Evolutionary conservation across 2,113 vertebrate genomes (phyloP), one percentile per base, ranked within the genome.

Genomic region (Motacilla alba): DNA sequence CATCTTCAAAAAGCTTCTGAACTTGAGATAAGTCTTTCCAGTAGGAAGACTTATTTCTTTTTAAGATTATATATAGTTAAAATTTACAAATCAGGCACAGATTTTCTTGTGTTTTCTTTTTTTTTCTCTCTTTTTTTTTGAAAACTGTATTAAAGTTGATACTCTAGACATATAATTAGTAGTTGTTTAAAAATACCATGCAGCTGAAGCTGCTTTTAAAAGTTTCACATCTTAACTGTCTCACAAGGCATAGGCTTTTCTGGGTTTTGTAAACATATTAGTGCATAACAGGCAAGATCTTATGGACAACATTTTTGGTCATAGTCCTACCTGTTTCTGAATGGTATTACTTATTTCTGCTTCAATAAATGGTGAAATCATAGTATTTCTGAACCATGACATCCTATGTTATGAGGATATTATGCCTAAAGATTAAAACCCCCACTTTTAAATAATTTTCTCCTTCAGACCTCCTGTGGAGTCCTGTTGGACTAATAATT

Each of bases 1-100:
- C 31, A 73, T 75, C 69, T 94, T 73, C 55, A 87, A 79, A 94
- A 94, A 89, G 33, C 43, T 85, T 89, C 67, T 83, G 58, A 95
- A 89, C 26, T 35, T 52, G 39, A 89, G 33, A 35, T 44, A 92
- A 73, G 17, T 79, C 44, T 92, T 94, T 77, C 28, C 28, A 31
- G 17, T 21, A 33, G 23, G 19, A 75, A 84, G 49, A 81, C 3
- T 39, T 76, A 56, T 56, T 90, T 81, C 18, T 90, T 90, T 83
- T 53, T 20, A 86, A 31, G 7, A 59, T 70, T 59, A 37, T 41
- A 43, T 15, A 44, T 35, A 67, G 19, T 24, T 73, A 90, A 72
- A 68, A 83, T 21, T 5, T 83, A 56, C 60, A 1, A 77, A 58
- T 76, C 41, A 69, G 2, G 6, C 5, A 3, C 19, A 33, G 20